Base-by-base conservation (phyloP, 2,888 invertebrate species). In the Eueremaeus valkanovi region DNA sequence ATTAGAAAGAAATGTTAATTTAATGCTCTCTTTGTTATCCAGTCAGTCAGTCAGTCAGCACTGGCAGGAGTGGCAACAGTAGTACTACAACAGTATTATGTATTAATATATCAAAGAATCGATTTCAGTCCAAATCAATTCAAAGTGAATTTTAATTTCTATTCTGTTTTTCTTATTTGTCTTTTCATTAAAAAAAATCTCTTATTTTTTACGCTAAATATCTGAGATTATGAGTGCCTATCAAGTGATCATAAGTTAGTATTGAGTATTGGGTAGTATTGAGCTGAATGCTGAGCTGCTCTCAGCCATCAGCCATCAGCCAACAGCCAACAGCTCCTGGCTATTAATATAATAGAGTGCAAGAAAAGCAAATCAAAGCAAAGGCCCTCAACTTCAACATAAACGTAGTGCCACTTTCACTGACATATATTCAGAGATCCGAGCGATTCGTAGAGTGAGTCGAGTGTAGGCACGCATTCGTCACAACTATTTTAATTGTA, bases 341-440 rank as follows among this genome's bases (percentile, higher is more conserved):
- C 68, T 68, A 68, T 68, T 68, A 40, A 40, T 63, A 63, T 11
- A 24, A 24, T 3, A 6, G 16, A 21, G 24, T 5, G 24, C 5
- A 16, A 24, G 11, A 24, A 49, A 49, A 49, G 18, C 9, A 49
- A 49, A n/a, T 6, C 16, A 49, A 49, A n/a, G 16, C 18, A 49
- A 49, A 49, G 24, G 31, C 24, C 61, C 61, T 61, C n/a, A 61
- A 42, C 61, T 31, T 61, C n/a, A 61, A 42, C 68, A 21, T 31
- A 40, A 40, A 68, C 40, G 36, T 13, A 68, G 68, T 68, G 68
- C 68, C 68, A 68, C 68, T 68, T 68, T 68, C 68, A 68, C 68
- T 68, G 68, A 68, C 68, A 61, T 61, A 55, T 55, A 55, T 55
- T 63, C 36, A 63, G n/a, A n/a, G n/a, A n/a, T 63, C 33, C 29